phyloP scores from a whole-genome alignment of 2,888 invertebrate species.

The Pammene aurita region DNA sequence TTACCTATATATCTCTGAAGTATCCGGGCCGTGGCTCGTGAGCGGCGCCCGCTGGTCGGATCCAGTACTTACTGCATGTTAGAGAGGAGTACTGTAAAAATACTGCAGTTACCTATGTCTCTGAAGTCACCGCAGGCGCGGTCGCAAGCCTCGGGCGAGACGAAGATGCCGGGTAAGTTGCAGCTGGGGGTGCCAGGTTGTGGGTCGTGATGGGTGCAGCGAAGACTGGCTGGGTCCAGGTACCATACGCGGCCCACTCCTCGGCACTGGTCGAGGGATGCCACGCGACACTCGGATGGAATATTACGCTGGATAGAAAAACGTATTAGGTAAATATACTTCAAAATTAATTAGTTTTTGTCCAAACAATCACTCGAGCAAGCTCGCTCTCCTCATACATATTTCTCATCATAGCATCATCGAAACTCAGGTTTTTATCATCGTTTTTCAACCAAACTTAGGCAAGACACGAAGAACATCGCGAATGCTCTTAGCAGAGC shows the following conservation, averaged over 20 bases:
- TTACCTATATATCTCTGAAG: conserved; percentile 87
- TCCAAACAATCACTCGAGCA: too few relatives aligned
- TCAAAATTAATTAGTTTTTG: too few relatives aligned
- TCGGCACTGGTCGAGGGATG: conserved; percentile 57
- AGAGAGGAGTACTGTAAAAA: background rate
- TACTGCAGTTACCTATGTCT: conserved; percentile 83
- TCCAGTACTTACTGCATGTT: background rate
- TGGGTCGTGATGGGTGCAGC: conserved; percentile 59
- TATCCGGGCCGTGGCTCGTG: conserved; percentile 89
- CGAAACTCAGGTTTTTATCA: too few relatives aligned
- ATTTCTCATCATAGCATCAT: too few relatives aligned
- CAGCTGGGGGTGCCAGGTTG: conserved; percentile 80
- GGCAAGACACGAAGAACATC: too few relatives aligned
- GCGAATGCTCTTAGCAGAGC: too few relatives aligned
- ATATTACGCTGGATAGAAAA: conserved; percentile 45
- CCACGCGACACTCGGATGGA: conserved; percentile 54
- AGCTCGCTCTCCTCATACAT: too few relatives aligned
- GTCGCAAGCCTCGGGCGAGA: conserved; percentile 88
- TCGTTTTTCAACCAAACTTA: too few relatives aligned
- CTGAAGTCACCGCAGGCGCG: conserved; percentile 88
- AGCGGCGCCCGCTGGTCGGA: conserved; percentile 59
- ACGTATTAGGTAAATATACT: background rate
- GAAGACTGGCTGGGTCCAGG: conserved; percentile 70
- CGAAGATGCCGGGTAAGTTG: conserved; percentile 83
- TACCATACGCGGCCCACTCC: conserved; percentile 61